Percentiles rank a stretch among this genome's conserved stretches.
These are phyloP conservation scores for Sepiola atlantica DNA, from an alignment of 2,888 invertebrate species.

Conservation along the genomic window DNA sequence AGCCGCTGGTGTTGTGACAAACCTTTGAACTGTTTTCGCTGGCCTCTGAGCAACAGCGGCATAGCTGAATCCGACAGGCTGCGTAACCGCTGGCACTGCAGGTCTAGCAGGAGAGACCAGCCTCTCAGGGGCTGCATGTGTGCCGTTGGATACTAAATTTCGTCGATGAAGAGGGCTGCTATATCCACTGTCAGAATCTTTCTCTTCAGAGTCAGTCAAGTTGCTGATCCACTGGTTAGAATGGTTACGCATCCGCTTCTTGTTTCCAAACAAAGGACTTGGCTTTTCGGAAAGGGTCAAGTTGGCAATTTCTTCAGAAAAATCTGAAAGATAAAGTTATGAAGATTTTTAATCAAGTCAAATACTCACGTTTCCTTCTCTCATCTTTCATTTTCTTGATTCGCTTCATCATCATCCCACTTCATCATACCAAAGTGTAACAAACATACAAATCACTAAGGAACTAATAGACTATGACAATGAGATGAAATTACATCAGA, in stretches of 20 bases:
- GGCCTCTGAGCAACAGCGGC: conserved; percentile 53
- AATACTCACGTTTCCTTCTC: too few species aligned
- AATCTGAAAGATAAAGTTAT: conserved; percentile 64
- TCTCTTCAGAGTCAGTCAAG: conserved; percentile 51
- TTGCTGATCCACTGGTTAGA: conserved; percentile 43
- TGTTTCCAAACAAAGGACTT: conserved; percentile 59
- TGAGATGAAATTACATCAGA: too few species aligned
- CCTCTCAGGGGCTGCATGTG: conserved; percentile 50
- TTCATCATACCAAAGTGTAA: too few species aligned
- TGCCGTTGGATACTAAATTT: conserved; percentile 66
- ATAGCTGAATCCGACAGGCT: conserved; percentile 47
- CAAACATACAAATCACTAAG: too few species aligned
- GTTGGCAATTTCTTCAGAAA: conserved; percentile 66
- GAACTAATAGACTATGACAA: too few species aligned
- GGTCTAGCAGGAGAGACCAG: background rate
- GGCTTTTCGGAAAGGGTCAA: conserved; percentile 67
- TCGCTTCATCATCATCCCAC: too few species aligned
- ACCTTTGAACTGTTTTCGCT: conserved; percentile 33
- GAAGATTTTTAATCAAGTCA: too few species aligned
- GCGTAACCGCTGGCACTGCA: background rate
- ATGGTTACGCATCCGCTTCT: conserved; percentile 36
- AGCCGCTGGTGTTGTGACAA: conserved; percentile 43
- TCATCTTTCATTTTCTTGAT: too few species aligned
- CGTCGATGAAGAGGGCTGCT: conserved; percentile 67
- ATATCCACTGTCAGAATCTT: conserved; percentile 71